These are phyloP conservation scores for Noctua fimbriata DNA, from an alignment of 2,888 invertebrate genomes.

Conservation along the genomic window DNA sequence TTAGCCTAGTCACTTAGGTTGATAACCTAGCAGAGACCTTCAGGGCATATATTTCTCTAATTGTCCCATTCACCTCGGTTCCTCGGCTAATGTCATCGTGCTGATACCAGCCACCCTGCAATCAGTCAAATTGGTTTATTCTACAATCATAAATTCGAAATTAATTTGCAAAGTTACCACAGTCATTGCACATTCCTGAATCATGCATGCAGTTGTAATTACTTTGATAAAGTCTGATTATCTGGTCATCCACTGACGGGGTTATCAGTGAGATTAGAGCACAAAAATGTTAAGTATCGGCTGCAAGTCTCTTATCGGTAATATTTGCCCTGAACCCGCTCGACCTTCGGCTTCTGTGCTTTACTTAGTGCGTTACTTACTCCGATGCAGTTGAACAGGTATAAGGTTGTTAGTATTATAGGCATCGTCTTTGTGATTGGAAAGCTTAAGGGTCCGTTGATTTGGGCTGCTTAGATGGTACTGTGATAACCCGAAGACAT, in stretches of 20 bases:
- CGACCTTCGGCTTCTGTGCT: conserved; percentile 11
- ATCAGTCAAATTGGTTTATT: too few relatives aligned
- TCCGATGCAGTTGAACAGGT: background rate
- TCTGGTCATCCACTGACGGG: conserved; percentile 33
- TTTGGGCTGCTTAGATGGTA: conserved; percentile 5
- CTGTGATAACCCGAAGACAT: background rate
- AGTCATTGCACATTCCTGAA: background rate
- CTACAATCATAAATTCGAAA: conserved; percentile 3
- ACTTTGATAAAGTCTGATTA: conserved; percentile 40
- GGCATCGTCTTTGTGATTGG: background rate
- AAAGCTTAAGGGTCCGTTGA: conserved; percentile 8
- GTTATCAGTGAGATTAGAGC: conserved; percentile 41
- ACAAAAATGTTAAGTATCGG: conserved; percentile 48
- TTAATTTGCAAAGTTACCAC: conserved; percentile 1
- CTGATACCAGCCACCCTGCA: too few relatives aligned
- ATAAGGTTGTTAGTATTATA: conserved; percentile 10
- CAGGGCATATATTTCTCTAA: too few relatives aligned
- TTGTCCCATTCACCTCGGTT: too few relatives aligned
- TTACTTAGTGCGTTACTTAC: conserved; percentile 4
- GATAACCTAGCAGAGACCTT: too few relatives aligned
- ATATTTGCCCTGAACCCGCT: conserved; percentile 34
- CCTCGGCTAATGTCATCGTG: too few relatives aligned
- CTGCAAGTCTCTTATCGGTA: conserved; percentile 22
- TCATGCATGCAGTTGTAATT: conserved; percentile 16
- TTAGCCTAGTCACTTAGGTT: too few relatives aligned